A percentile compares a stretch with the other conserved stretches of the same genome.
Conservation (phyloP, 2,797 vertebrate genomes). For the Sebastes vulpes region DNA sequence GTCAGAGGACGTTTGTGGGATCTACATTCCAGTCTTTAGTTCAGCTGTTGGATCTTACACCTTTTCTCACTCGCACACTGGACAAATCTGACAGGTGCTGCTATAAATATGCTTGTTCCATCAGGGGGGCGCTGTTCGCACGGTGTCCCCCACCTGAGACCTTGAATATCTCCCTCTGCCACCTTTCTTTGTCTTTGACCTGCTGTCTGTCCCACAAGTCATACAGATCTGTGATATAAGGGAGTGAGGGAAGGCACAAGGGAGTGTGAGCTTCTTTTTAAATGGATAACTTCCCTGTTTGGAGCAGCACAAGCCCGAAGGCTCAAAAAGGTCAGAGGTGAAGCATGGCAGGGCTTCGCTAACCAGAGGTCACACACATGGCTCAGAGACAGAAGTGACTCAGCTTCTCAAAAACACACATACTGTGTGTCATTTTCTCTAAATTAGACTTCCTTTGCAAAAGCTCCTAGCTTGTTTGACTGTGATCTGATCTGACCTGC, state of each 20-base stretch:
- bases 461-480: slow-evolving; percentile 4
- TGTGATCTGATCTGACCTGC: slow-evolving; percentile 34
- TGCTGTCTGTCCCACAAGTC: slow-evolving; percentile 8
- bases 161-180: slow-evolving; percentile 26
- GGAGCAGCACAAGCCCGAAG: slow-evolving; percentile 49
- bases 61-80: slow-evolving; percentile 32
- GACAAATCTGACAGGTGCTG: slow-evolving; percentile 48
- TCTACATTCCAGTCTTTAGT: slow-evolving; percentile 46
- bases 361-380: slow-evolving; percentile 41
- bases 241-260: slow-evolving; percentile 70
- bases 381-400: slow-evolving; percentile 46
- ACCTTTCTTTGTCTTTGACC: slow-evolving; percentile 8
- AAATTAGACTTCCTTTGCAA: slow-evolving; percentile 6
- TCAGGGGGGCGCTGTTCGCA: slow-evolving; percentile 2
- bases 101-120: slow-evolving; percentile 49
- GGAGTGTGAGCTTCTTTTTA: slow-evolving; percentile 32
- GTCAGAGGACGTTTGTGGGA: slow-evolving; percentile 31
- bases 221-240: slow-evolving; percentile 23
- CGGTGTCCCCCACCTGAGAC: slow-evolving; percentile 22
- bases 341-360: slow-evolving; percentile 41
- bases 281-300: slow-evolving; percentile 28
- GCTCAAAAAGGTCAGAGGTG: slow-evolving; percentile 62
- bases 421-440: not conserved
- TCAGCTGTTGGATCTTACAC: slow-evolving; percentile 57
- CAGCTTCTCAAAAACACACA: slow-evolving; percentile 3